Evolutionary conservation across 1,140 invertebrate genomes (phyloP), one percentile per base, ranked within the genome.

Genomic region (Drosophila eugracilis): DNA sequence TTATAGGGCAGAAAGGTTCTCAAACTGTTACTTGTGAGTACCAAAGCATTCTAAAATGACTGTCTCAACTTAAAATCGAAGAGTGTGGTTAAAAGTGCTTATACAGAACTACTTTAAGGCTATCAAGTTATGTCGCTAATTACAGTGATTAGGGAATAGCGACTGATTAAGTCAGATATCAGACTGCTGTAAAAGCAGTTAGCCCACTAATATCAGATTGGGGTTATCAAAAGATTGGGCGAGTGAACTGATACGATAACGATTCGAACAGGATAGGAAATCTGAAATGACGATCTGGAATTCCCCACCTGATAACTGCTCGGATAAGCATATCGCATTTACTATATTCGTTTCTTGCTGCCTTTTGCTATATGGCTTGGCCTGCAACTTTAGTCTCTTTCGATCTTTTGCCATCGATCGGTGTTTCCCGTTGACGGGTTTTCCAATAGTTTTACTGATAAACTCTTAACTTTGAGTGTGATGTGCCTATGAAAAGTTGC

Each of bases 241-340:
- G 0, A 44, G 2, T 44, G 12, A 45, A 26, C 15, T 28, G 42
- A 15, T 45, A 47, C 28, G 44, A 47, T 47, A 28, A 47, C 4
- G 39, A 42, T 42, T 42, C 39, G 9, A 42, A 17, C 1, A 26
- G 44, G 9, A 28, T 28, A 10, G 1, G 14, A 12, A 22, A n/a
- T 5, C 12, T 22, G 22, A 9, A 12, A 44, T 1, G 6, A n/a
- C 24, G 12, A 39, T 39, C 15, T 39, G 15, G 17, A 1, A 19
- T 4, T 39, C 17, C 5, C 1, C 15, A 12, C 14, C 2, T 15
- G 42, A 45, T 45, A 45, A 10, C 3, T 10, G 2, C n/a, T 15
- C 7, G 21, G 41, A 44, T 15, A 45, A 26, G 22, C 1, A 6
- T 15, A 19, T 15, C 14, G 3, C 14, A 26, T 0, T 1, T 4